These are phyloP conservation scores for Nowickia ferox DNA, from an alignment of 2,888 invertebrate genomes.

Conservation along the genomic window DNA sequence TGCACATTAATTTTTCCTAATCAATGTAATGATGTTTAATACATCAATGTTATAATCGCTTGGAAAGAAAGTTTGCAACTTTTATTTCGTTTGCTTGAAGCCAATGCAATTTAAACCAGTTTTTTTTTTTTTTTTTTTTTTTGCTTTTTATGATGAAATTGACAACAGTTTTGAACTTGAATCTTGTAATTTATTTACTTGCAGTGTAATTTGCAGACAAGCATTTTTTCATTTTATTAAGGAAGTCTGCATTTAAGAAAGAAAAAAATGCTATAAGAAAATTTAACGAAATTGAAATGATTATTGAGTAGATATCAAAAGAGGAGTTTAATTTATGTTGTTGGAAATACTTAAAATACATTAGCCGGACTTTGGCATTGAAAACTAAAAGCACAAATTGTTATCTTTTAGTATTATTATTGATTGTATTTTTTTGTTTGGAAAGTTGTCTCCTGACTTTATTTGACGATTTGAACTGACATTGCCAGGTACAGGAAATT, in stretches of 20 bases:
- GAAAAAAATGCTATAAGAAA: background rate
- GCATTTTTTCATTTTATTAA: constrained; percentile 30
- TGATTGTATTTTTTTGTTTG: background rate
- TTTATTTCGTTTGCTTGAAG: constrained; percentile 7
- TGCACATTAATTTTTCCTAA: constrained; percentile 56
- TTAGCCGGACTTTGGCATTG: background rate
- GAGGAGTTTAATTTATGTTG: background rate
- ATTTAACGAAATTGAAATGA: constrained; percentile 16
- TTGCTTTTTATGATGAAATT: constrained; percentile 53
- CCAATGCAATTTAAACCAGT: constrained; percentile 28
- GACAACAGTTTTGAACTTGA: constrained; percentile 68
- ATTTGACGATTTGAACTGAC: no score
- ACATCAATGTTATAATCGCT: constrained; percentile 65
- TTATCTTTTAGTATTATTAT: background rate
- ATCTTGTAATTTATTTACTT: constrained; percentile 45
- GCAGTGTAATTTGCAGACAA: constrained; percentile 1
- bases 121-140: constrained; percentile 19
- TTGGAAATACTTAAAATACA: constrained; percentile 8
- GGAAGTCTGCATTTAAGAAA: constrained; percentile 46
- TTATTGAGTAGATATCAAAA: constrained; percentile 10
- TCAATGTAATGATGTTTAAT: constrained; percentile 58
- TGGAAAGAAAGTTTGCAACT: constrained; percentile 65
- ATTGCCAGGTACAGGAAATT: no score
- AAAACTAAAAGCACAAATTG: background rate
- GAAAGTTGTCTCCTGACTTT: background rate